Conservation (phyloP, 2,888 invertebrate genomes). For the Erannis defoliaria region DNA sequence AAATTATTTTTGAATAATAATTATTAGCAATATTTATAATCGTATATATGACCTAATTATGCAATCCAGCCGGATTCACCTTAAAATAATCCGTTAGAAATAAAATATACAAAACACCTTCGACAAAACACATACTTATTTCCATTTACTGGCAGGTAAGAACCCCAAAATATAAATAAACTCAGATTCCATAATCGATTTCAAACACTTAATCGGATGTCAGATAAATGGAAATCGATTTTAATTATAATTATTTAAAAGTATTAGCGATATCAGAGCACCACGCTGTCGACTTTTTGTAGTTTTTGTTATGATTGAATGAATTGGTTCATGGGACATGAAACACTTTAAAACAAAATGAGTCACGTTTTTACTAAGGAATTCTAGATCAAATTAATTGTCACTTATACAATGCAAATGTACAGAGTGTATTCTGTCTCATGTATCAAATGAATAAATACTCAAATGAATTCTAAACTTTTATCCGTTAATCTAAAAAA, state of each 20-base stretch:
- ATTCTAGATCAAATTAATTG: too few species aligned
- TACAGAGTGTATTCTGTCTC: too few species aligned
- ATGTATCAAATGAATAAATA: too few species aligned
- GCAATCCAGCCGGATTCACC: not conserved
- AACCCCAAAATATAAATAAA: not conserved
- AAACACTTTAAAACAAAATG: not conserved
- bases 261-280: constrained; percentile 12
- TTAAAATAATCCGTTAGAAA: not conserved
- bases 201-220: constrained; percentile 16
- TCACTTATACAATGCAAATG: too few species aligned
- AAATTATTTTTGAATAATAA: too few species aligned
- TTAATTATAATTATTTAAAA: constrained; percentile 28
- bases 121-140: not conserved
- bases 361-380: not conserved
- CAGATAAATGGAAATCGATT: constrained; percentile 27
- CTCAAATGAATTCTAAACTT: too few species aligned
- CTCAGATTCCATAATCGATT: constrained; percentile 15
- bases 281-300: constrained; percentile 33
- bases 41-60: too few species aligned
- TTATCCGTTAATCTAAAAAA: too few species aligned
- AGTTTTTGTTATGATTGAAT: not conserved
- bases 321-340: not conserved
- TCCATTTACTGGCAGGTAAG: not conserved
- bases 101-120: not conserved
- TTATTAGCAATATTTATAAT: too few species aligned